Conservation (phyloP, 2,113 vertebrate species). For the Amphiprion percula region DNA sequence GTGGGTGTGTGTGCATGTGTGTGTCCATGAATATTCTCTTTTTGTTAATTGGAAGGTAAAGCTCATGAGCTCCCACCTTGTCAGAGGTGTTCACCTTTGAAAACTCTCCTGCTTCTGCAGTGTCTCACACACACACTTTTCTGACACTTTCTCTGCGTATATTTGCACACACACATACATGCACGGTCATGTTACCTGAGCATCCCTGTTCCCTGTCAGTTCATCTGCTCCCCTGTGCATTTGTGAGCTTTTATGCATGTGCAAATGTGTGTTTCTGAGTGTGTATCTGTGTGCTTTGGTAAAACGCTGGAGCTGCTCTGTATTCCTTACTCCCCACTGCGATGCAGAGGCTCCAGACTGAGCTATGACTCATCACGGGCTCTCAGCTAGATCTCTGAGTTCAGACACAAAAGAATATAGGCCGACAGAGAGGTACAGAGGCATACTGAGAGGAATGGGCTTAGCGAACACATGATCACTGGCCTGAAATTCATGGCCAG, state of each 20-base stretch:
- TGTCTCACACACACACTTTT: neutral
- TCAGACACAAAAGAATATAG: constrained; percentile 64
- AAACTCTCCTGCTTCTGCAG: neutral
- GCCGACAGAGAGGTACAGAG: constrained; percentile 33
- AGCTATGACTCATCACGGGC: constrained; percentile 78
- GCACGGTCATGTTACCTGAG: constrained; percentile 9
- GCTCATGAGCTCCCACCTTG: constrained; percentile 19
- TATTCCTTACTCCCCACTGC: constrained; percentile 64
- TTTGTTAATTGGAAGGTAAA: constrained; percentile 33
- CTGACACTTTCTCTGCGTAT: neutral
- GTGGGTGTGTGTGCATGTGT: constrained; percentile 15
- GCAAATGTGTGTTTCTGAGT: neutral
- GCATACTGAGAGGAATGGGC: constrained; percentile 33
- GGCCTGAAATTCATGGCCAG: constrained; percentile 33
- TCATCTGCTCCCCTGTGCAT: neutral
- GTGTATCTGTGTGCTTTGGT: constrained; percentile 22
- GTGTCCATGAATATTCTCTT: constrained; percentile 30
- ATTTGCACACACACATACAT: neutral
- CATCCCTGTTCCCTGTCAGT: neutral
- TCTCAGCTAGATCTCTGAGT: constrained; percentile 69
- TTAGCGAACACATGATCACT: constrained; percentile 12
- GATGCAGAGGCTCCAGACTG: constrained; percentile 68
- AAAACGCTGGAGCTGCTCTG: constrained; percentile 56
- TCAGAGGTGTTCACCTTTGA: constrained; percentile 28
- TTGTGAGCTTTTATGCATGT: neutral